Evolutionary conservation across 2,888 invertebrate species (phyloP).

Genomic region (Pristionchus maxplancki): DNA sequence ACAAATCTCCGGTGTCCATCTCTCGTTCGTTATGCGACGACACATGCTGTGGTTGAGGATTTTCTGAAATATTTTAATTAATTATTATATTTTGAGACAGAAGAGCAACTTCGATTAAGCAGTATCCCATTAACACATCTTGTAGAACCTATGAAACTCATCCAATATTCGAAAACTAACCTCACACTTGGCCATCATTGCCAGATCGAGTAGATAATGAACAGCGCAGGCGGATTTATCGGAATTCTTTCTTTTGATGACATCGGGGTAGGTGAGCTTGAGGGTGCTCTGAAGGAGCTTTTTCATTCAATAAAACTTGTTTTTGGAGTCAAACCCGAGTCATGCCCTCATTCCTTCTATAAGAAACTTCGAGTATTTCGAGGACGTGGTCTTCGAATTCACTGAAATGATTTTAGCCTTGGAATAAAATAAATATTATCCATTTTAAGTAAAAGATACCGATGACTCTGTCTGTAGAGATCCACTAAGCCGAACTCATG

Average conservation of each 20-base stretch:
- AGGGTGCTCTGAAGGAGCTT: neutral
- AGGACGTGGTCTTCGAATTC: conserved; percentile 7
- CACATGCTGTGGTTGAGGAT: conserved; percentile 43
- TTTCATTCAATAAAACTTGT: neutral
- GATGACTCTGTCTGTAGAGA: neutral
- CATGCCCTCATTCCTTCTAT: neutral
- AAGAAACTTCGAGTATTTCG: neutral
- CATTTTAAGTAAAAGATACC: neutral
- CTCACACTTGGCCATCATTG: conserved; percentile 45
- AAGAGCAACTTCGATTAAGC: too few relatives aligned
- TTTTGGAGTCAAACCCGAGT: neutral
- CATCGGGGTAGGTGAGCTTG: neutral
- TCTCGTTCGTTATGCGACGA: conserved; percentile 17
- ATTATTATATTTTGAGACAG: too few relatives aligned
- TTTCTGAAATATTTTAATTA: neutral
- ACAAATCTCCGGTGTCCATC: conserved; percentile 33
- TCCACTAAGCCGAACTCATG: conserved; percentile 37
- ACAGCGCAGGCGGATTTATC: neutral
- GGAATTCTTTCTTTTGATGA: conserved; percentile 6
- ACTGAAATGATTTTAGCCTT: neutral
- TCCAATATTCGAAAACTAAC: neutral
- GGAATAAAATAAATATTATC: too few relatives aligned
- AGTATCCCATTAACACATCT: neutral
- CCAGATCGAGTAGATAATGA: conserved; percentile 33
- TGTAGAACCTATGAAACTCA: neutral